Percentiles rank a stretch among this genome's conserved stretches.
phyloP scores from a whole-genome alignment of 2,113 vertebrate species.

The Megaceryle maxima region DNA sequence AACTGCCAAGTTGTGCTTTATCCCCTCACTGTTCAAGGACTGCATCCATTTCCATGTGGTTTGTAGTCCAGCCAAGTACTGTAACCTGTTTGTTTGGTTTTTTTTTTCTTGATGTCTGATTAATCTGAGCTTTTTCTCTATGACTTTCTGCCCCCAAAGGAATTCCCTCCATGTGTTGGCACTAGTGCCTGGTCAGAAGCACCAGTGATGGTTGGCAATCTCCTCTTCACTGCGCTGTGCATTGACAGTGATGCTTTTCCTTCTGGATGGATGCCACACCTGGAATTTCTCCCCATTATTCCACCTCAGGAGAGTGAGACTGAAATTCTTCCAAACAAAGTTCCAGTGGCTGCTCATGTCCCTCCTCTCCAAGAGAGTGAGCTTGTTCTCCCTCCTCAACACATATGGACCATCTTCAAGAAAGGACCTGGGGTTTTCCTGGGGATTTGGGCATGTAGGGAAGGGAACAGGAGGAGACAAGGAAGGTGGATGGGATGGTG shows the following conservation, averaged over 20 bases:
- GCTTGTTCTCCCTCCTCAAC: background rate
- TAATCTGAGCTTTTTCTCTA: background rate
- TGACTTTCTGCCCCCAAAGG: background rate
- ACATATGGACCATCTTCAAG: background rate
- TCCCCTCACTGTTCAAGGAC: background rate
- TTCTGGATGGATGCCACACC: background rate
- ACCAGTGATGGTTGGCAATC: fast-evolving
- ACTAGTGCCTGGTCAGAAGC: background rate
- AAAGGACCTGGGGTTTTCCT: background rate
- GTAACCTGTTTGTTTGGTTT: background rate
- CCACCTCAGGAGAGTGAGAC: background rate
- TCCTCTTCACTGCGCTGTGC: background rate
- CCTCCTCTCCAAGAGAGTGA: background rate
- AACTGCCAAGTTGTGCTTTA: background rate
- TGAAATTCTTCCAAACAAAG: background rate
- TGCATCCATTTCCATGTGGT: background rate
- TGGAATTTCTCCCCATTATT: background rate
- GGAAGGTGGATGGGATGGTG: background rate
- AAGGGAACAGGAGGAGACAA: background rate
- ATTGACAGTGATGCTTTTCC: background rate
- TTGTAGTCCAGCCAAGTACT: background rate
- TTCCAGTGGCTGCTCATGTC: background rate
- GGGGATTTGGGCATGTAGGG: background rate
- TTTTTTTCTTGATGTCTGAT: background rate
- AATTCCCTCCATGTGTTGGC: background rate